Evolutionary conservation across 2,113 vertebrate genomes (phyloP).

Genomic region (Hiodon tergisus): DNA sequence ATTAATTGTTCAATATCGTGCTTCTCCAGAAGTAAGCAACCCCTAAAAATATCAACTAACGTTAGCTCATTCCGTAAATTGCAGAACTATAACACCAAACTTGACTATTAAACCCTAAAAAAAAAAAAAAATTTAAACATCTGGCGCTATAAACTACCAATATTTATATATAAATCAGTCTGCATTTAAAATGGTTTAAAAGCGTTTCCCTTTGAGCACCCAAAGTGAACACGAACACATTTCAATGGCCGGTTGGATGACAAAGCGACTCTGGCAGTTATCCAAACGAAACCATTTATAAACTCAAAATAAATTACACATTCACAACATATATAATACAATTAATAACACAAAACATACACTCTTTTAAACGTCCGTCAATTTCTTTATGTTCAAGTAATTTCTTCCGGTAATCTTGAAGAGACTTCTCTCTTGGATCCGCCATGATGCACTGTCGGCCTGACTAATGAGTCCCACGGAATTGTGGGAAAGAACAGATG

Average conservation of each 20-base stretch:
- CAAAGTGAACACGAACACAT: too few species aligned
- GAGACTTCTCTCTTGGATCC: slow-evolving; percentile 85
- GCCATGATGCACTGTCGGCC: slow-evolving; percentile 70
- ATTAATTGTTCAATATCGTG: too few species aligned
- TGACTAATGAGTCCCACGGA: slow-evolving; percentile 13
- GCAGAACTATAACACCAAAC: too few species aligned
- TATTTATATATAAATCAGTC: too few species aligned
- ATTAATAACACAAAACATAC: slow-evolving; percentile 56
- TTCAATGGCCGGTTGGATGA: slow-evolving; percentile 54
- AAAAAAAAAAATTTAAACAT: too few species aligned
- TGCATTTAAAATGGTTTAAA: too few species aligned
- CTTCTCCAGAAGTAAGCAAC: too few species aligned
- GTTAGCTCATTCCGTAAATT: too few species aligned
- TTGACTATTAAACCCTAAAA: too few species aligned
- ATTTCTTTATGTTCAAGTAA: slow-evolving; percentile 96
- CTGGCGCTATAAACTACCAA: too few species aligned
- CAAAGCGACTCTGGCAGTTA: slow-evolving; percentile 61
- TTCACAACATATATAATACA: neutral
- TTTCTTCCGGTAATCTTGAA: slow-evolving; percentile 95
- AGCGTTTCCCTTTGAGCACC: too few species aligned
- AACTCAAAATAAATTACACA: neutral
- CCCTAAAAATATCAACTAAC: too few species aligned
- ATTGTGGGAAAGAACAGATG: slow-evolving; percentile 32
- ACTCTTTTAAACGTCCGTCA: slow-evolving; percentile 88
- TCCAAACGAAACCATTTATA: neutral